Evolutionary conservation across 1,140 invertebrate species (phyloP).

Genomic region (Calycopis cecrops): DNA sequence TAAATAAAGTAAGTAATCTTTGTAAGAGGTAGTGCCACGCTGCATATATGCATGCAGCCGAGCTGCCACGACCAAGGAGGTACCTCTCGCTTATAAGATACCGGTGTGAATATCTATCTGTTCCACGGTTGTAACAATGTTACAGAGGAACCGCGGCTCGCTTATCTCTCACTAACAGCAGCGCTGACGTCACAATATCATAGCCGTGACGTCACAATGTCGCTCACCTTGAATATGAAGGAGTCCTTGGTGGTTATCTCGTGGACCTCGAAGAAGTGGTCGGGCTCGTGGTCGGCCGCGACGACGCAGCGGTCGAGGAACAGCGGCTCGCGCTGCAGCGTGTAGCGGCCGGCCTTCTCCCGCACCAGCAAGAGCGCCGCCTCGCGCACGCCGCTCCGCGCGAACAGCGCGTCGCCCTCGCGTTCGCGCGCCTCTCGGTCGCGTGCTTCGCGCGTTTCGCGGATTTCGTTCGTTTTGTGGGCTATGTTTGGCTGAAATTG

Average conservation of each 20-base stretch:
- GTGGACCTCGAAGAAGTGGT: conserved; percentile 96
- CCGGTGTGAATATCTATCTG: too few relatives aligned
- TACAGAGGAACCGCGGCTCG: too few relatives aligned
- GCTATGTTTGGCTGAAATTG: conserved; percentile 59
- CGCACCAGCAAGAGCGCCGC: conserved; percentile 91
- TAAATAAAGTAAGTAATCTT: too few relatives aligned
- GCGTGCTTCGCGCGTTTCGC: conserved; percentile 59
- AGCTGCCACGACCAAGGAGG: too few relatives aligned
- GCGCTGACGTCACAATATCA: conserved; percentile 28
- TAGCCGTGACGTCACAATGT: too few relatives aligned
- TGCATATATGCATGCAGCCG: too few relatives aligned
- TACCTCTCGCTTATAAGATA: too few relatives aligned
- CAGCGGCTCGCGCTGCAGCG: conserved; percentile 90
- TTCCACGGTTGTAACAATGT: too few relatives aligned
- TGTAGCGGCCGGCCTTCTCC: conserved; percentile 92
- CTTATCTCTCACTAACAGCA: conserved; percentile 58
- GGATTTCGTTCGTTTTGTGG: conserved; percentile 68
- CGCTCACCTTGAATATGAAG: conserved; percentile 92
- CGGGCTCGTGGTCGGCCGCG: conserved; percentile 89
- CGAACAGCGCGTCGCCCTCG: conserved; percentile 70
- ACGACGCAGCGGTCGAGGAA: conserved; percentile 93
- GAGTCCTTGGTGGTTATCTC: conserved; percentile 95
- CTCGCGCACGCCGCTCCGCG: conserved; percentile 85
- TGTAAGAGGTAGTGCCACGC: too few relatives aligned
- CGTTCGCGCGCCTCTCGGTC: conserved; percentile 59